Evolutionary conservation across 30 jellyfish, hydroid and myxozoan species (phyloP).

Genomic region (Clytia hemisphaerica): DNA sequence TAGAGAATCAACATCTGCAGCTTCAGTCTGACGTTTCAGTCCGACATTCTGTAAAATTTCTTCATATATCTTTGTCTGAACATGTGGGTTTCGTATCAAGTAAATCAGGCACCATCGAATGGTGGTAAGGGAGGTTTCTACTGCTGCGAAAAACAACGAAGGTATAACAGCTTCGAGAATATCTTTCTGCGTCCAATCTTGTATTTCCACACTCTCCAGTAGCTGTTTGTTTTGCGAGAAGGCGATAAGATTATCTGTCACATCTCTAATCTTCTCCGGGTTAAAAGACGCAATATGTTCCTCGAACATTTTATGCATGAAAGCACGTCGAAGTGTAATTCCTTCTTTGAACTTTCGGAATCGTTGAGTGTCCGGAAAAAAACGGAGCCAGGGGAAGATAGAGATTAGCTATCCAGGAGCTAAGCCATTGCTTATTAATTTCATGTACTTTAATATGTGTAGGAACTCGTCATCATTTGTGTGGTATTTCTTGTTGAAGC

Average conservation of each 20-base stretch:
- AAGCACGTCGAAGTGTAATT: no score
- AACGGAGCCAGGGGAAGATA: constrained; percentile 45
- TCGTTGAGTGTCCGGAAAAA: no score
- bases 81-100: constrained; percentile 39
- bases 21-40: constrained; percentile 30
- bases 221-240: not conserved
- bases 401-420: constrained; percentile 25
- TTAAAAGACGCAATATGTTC: constrained; percentile 53
- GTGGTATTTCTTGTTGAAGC: constrained; percentile 53
- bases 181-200: constrained; percentile 8
- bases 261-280: constrained; percentile 45
- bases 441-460: constrained; percentile 31
- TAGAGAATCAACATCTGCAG: constrained; percentile 35
- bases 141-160: constrained; percentile 60
- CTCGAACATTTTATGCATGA: constrained; percentile 33
- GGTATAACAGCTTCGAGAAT: constrained; percentile 41
- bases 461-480: constrained; percentile 62
- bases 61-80: constrained; percentile 51
- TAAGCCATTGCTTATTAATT: constrained; percentile 32
- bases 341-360: no score
- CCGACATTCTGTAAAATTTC: constrained; percentile 45
- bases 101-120: constrained; percentile 50
- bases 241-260: constrained; percentile 59
- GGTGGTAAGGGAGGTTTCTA: constrained; percentile 61
- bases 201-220: no score